A percentile compares a stretch with the other conserved stretches of the same genome.
Evolutionary conservation across 1,140 invertebrate species (phyloP).

Genomic region (Bombus pascuorum): DNA sequence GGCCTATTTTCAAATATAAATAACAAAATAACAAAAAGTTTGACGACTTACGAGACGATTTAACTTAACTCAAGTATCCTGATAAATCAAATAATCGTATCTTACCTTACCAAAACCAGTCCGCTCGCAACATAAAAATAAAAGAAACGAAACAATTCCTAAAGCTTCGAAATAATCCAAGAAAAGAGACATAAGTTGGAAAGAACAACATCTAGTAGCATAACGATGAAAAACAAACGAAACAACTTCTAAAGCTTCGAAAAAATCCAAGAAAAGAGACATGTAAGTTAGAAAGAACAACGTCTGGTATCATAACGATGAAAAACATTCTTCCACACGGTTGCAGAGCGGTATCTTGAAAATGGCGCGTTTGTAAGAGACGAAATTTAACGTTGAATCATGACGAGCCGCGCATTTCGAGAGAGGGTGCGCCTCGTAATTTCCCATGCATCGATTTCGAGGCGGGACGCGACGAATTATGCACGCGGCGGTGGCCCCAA

Average conservation of each 20-base stretch:
- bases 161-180: not conserved
- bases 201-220: not conserved
- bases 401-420: conserved; percentile 65
- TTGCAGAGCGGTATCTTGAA: not conserved
- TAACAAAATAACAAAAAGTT: too few species aligned
- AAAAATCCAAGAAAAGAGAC: too few species aligned
- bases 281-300: not conserved
- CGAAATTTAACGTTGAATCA: conserved; percentile 13
- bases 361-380: conserved; percentile 25
- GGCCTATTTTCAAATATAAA: too few species aligned
- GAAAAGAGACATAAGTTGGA: not conserved
- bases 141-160: not conserved
- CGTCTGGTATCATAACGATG: too few species aligned
- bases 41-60: too few species aligned
- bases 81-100: too few species aligned
- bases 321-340: not conserved
- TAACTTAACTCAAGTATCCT: too few species aligned
- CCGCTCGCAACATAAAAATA: too few species aligned
- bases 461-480: conserved; percentile 33
- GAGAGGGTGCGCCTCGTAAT: conserved; percentile 60
- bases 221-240: not conserved
- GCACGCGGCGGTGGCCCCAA: conserved; percentile 27
- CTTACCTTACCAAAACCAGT: too few species aligned
- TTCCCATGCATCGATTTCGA: conserved; percentile 43
- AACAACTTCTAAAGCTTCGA: too few species aligned